These are phyloP conservation scores for Anadara kagoshimensis DNA, from an alignment of 1,140 invertebrate species.

Conservation along the genomic window DNA sequence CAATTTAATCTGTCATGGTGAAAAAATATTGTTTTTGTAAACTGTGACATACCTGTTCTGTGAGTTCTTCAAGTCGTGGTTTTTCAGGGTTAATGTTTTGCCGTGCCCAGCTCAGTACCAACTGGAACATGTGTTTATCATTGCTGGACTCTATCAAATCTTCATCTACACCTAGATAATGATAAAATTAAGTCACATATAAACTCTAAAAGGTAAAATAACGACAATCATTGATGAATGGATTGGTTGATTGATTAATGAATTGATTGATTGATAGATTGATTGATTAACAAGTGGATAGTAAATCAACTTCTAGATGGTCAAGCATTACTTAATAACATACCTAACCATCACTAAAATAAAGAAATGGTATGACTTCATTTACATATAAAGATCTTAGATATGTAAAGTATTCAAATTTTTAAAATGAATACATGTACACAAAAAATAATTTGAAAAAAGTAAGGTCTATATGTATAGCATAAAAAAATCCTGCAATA, in stretches of 20 bases:
- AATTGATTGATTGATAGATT: not conserved
- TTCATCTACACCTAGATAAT: slow-evolving; percentile 75
- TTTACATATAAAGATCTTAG: no score
- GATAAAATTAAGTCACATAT: not conserved
- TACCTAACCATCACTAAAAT: no score
- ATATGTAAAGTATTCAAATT: no score
- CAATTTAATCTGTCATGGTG: no score
- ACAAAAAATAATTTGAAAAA: no score
- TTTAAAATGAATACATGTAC: no score
- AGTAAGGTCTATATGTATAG: no score
- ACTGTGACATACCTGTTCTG: slow-evolving; percentile 72
- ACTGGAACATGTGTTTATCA: slow-evolving; percentile 76
- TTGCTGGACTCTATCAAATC: slow-evolving; percentile 79
- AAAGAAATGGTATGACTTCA: no score
- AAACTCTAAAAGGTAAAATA: not conserved
- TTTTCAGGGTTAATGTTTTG: slow-evolving; percentile 75
- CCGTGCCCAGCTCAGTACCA: slow-evolving; percentile 83
- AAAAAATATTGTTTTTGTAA: no score
- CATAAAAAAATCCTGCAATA: no score
- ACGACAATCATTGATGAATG: not conserved
- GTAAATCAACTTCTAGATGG: not conserved
- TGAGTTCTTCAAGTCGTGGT: slow-evolving; percentile 73
- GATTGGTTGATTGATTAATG: no score
- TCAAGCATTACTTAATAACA: no score
- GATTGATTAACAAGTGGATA: not conserved